Percentiles rank a stretch among this genome's conserved stretches.
phyloP scores from a whole-genome alignment of 2,113 vertebrate genomes.

The Donacobius atricapilla region DNA sequence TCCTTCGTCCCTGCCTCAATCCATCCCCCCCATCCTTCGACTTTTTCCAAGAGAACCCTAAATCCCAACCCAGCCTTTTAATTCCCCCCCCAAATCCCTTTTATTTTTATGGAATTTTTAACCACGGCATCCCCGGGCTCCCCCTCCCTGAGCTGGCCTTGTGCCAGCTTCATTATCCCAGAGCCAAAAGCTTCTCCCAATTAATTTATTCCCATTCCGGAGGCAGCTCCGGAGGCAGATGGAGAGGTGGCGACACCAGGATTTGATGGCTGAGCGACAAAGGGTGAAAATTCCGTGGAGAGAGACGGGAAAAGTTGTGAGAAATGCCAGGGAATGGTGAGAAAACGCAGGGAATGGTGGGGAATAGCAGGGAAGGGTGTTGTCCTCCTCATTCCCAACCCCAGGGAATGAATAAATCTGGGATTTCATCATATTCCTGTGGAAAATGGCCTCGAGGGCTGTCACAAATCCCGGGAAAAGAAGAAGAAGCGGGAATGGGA shows the following conservation, averaged over 20 bases:
- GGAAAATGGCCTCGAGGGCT: background rate
- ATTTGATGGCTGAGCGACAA: background rate
- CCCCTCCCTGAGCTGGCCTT: background rate
- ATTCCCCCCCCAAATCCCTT: background rate
- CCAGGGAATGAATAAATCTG: background rate
- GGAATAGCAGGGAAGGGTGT: background rate
- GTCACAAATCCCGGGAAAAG: background rate
- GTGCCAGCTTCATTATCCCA: background rate
- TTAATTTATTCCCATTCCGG: background rate
- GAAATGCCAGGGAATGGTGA: background rate
- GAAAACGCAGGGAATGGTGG: background rate
- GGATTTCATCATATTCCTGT: background rate
- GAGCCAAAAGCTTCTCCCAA: slow-evolving; percentile 32
- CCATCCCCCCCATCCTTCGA: background rate
- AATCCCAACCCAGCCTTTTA: background rate
- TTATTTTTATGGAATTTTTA: background rate
- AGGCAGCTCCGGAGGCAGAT: slow-evolving; percentile 39
- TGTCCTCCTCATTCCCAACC: background rate
- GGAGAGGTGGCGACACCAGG: background rate
- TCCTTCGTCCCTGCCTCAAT: accelerated
- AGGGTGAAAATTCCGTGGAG: slow-evolving; percentile 6
- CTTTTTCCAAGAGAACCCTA: background rate
- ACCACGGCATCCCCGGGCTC: background rate
- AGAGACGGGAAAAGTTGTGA: background rate
- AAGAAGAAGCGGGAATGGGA: background rate